Evolutionary conservation across 2,113 vertebrate genomes (phyloP).

Genomic region (Sinocyclocheilus anshuiensis): DNA sequence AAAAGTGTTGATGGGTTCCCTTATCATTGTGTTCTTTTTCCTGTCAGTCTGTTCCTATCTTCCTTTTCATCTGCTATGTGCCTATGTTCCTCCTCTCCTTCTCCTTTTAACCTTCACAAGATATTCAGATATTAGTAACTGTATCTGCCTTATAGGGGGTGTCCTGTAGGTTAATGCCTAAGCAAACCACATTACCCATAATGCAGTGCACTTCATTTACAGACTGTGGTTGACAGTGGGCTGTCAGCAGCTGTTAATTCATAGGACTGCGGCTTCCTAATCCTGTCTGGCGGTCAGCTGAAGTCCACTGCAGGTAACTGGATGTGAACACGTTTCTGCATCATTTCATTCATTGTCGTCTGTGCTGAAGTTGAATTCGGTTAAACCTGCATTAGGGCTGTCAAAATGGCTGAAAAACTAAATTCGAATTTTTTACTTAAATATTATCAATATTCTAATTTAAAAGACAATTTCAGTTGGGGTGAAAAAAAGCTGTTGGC

Average conservation of each 20-base stretch:
- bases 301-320: background rate
- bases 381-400: background rate
- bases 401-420: too few relatives aligned
- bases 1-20: slow-evolving; percentile 73
- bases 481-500: too few relatives aligned
- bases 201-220: slow-evolving; percentile 17
- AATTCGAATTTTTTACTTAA: too few relatives aligned
- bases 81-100: slow-evolving; percentile 56
- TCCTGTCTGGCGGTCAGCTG: slow-evolving; percentile 21
- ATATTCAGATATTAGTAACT: slow-evolving; percentile 54
- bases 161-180: slow-evolving; percentile 52
- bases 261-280: slow-evolving; percentile 7
- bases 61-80: slow-evolving; percentile 29
- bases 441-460: too few relatives aligned
- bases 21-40: slow-evolving; percentile 62
- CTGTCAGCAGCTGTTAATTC: slow-evolving; percentile 58
- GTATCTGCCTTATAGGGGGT: slow-evolving; percentile 63
- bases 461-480: too few relatives aligned
- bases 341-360: background rate
- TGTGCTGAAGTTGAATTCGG: background rate
- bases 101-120: slow-evolving; percentile 59
- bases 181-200: slow-evolving; percentile 50
- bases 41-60: slow-evolving; percentile 35
- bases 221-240: slow-evolving; percentile 29
- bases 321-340: background rate